Conservation (phyloP, 2,888 invertebrate species). For the Drosophila mimetica region DNA sequence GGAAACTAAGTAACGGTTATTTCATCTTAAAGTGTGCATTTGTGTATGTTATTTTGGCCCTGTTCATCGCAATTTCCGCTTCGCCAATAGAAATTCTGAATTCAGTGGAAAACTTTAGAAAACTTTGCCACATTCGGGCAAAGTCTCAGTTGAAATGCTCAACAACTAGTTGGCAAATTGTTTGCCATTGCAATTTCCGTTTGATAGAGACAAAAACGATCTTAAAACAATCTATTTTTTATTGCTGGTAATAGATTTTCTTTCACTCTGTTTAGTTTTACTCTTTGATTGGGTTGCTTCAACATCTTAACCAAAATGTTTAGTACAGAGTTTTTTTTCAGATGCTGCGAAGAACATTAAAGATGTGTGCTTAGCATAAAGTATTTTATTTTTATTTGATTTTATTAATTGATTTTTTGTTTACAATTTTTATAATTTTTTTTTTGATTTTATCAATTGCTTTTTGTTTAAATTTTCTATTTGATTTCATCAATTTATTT, state of each 20-base stretch:
- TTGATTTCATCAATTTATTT: too few species aligned
- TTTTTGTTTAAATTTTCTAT: too few species aligned
- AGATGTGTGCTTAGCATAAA: too few species aligned
- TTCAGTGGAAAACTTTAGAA: slow-evolving; percentile 32
- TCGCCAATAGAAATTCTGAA: slow-evolving; percentile 32
- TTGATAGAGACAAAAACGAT: slow-evolving; percentile 45
- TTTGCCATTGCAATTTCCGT: slow-evolving; percentile 64
- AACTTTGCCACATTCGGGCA: slow-evolving; percentile 44
- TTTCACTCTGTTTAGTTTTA: not conserved
- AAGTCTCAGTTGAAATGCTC: slow-evolving; percentile 48
- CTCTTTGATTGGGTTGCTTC: not conserved
- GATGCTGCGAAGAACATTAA: too few species aligned
- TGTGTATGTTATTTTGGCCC: slow-evolving; percentile 46
- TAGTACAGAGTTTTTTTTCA: too few species aligned
- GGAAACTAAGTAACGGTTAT: slow-evolving; percentile 66
- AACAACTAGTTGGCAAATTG: slow-evolving; percentile 68
- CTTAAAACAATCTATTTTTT: slow-evolving; percentile 54
- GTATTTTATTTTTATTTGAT: too few species aligned
- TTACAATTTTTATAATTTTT: too few species aligned
- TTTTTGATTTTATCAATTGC: too few species aligned
- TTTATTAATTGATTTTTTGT: too few species aligned
- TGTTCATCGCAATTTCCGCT: slow-evolving; percentile 58
- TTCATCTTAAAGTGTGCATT: slow-evolving; percentile 32
- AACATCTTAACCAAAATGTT: too few species aligned
- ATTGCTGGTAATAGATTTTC: slow-evolving; percentile 35